These are phyloP conservation scores for Antheraea assamensis DNA, from an alignment of 2,888 invertebrate genomes.

Conservation along the genomic window DNA sequence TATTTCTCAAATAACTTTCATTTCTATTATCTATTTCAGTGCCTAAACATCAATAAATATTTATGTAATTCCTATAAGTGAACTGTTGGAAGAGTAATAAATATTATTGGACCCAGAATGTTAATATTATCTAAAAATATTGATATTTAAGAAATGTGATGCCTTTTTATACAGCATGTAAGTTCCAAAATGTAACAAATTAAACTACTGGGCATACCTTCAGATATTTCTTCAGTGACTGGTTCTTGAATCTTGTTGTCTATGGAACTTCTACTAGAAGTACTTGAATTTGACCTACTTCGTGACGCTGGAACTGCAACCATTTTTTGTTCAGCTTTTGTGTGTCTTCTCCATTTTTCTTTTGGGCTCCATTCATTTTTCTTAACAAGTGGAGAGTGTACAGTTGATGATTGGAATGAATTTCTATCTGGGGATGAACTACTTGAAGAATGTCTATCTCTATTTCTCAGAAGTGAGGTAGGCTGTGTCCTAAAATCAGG, in stretches of 20 bases:
- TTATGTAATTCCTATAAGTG: not conserved
- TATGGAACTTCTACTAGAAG: slow-evolving; percentile 71
- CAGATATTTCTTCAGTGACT: slow-evolving; percentile 84
- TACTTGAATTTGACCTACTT: slow-evolving; percentile 74
- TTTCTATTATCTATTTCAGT: too few relatives aligned
- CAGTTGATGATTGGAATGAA: slow-evolving; percentile 55
- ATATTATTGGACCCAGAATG: too few relatives aligned
- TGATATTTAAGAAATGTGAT: too few relatives aligned
- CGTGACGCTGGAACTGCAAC: slow-evolving; percentile 53
- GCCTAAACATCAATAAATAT: too few relatives aligned
- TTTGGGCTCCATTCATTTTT: slow-evolving; percentile 69
- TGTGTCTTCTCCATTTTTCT: slow-evolving; percentile 71
- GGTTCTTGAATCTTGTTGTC: slow-evolving; percentile 75
- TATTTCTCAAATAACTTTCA: too few relatives aligned
- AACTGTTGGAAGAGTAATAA: too few relatives aligned
- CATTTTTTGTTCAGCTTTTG: slow-evolving; percentile 77
- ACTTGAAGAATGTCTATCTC: slow-evolving; percentile 48
- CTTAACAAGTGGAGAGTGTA: slow-evolving; percentile 47
- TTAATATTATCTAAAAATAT: too few relatives aligned
- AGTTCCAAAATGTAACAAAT: not conserved
- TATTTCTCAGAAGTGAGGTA: slow-evolving; percentile 54
- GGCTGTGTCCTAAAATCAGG: slow-evolving; percentile 60
- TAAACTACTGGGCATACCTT: slow-evolving; percentile 64
- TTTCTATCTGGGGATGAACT: slow-evolving; percentile 67
- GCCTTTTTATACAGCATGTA: too few relatives aligned